Conservation (phyloP, 1,140 invertebrate genomes). For the Leptinotarsa lineolata region DNA sequence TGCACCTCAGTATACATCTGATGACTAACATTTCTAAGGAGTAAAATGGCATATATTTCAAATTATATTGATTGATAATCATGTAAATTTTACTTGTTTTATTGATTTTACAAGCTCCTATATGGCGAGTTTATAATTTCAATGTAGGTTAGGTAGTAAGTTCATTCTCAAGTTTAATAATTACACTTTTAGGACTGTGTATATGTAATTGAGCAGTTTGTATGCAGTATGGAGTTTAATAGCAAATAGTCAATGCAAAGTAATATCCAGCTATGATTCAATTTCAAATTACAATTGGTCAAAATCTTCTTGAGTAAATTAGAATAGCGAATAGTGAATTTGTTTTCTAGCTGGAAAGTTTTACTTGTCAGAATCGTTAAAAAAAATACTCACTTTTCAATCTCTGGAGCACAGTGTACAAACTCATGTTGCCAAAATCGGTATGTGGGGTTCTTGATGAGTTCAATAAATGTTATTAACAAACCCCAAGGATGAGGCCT, state of each 20-base stretch:
- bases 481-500: conserved; percentile 99
- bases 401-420: conserved; percentile 98
- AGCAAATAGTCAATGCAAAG: too few species aligned
- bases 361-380: not conserved
- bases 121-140: not conserved
- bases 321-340: too few species aligned
- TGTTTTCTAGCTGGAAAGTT: too few species aligned
- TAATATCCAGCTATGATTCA: too few species aligned
- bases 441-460: conserved; percentile 98
- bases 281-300: too few species aligned
- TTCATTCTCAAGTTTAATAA: not conserved
- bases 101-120: not conserved
- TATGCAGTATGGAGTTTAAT: too few species aligned
- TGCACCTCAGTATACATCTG: too few species aligned
- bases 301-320: too few species aligned
- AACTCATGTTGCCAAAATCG: conserved; percentile 99
- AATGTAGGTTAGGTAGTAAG: not conserved
- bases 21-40: too few species aligned
- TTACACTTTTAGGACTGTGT: not conserved
- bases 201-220: too few species aligned
- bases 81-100: not conserved
- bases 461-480: conserved; percentile 97
- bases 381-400: conserved; percentile 82
- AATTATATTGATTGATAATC: not conserved
- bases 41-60: too few species aligned